Conservation (phyloP, 2,113 vertebrate genomes). For the Conger conger region DNA sequence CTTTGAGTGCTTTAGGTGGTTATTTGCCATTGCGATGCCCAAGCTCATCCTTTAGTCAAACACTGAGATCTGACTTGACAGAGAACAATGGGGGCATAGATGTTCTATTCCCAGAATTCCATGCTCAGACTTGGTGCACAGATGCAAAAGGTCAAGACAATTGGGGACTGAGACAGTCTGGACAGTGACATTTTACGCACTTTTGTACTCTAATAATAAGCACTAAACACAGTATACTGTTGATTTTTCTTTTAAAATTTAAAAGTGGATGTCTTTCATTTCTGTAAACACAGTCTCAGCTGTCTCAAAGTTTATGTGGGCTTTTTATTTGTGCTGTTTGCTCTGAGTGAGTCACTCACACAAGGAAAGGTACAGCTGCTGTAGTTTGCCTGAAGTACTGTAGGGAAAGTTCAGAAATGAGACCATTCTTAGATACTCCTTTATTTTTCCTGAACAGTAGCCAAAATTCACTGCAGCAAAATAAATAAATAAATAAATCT, state of each 20-base stretch:
- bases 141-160: background rate
- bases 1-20: constrained; percentile 28
- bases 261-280: background rate
- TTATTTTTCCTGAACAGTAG: background rate
- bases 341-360: background rate
- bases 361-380: background rate
- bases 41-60: constrained; percentile 32
- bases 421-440: background rate
- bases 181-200: background rate
- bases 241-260: background rate
- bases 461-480: background rate
- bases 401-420: background rate
- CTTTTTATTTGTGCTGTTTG: background rate
- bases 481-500: background rate
- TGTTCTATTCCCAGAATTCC: background rate
- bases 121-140: background rate
- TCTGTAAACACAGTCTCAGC: background rate
- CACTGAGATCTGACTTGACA: constrained; percentile 26
- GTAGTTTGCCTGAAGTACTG: background rate
- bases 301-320: background rate
- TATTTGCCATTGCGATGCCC: constrained; percentile 1
- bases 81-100: constrained; percentile 28
- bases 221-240: background rate
- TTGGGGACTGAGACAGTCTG: background rate
- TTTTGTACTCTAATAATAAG: background rate